Evolutionary conservation across 1,140 invertebrate species (phyloP), one percentile per base, ranked within the genome.

Genomic region (Psix sp.): DNA sequence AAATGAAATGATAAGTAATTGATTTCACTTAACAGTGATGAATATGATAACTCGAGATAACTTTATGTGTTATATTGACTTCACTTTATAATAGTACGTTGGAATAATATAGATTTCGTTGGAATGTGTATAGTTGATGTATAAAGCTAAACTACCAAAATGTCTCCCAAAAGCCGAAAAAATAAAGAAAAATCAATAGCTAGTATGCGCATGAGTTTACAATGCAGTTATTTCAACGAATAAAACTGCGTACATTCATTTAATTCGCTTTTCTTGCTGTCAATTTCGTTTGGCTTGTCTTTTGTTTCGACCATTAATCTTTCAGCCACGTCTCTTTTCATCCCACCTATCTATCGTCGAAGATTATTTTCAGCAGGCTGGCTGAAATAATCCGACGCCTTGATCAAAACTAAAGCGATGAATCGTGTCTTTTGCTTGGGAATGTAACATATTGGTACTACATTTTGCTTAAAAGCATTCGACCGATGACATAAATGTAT

Each of bases 401-500:
- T 65, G 60, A 54, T 39, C 40, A 45, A 46, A 46, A 15, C 14
- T 11, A 45, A 54, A 52, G 38, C 40, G 49, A 65, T 11, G 60
- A 65, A 54, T 65, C 40, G 29, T 49, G 60, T 65, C 60, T 54
- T 36, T 54, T 38, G 42, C 38, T 46, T 10, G 42, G 29, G 49
- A 66, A 66, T 49, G 62, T 49, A 56, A 56, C 51, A 56, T 56
- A 57, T 66, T 66, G 62, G 49, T 59, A 52, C 31, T 60, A 48
- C 48, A 52, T 60, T 70, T 54, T 54, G 46, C 42, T 52, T 62
- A 62, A 71, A 71, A 71, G 67, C 56, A 62, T 71, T 62, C 54
- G 42, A 10, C 10, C 36, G 48, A 62, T 40, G 49, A 60, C 49
- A 49, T 71, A 62, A 71, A 71, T 54, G 56, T 49, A 56, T n/a